Conservation (phyloP, 2,888 invertebrate species). For the Dryocosmus kuriphilus region DNA sequence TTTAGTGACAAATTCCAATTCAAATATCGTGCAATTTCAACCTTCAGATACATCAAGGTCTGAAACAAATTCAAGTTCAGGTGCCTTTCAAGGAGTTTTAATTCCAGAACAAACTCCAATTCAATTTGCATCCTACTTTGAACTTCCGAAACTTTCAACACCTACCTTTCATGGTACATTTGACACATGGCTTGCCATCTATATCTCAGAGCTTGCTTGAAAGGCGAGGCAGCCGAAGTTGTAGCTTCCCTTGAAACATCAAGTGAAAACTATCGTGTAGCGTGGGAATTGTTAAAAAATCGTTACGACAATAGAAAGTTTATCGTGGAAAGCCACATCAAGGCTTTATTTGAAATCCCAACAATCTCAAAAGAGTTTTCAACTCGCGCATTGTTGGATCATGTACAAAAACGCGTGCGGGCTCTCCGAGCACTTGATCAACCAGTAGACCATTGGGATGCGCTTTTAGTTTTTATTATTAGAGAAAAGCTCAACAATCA, state of each 20-base stretch:
- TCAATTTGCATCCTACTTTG: too few relatives aligned
- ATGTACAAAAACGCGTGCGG: too few relatives aligned
- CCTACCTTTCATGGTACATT: not conserved
- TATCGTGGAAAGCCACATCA: too few relatives aligned
- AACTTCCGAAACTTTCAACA: not conserved
- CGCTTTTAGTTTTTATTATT: too few relatives aligned
- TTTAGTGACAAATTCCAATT: not conserved
- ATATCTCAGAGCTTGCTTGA: too few relatives aligned
- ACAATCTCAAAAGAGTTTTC: too few relatives aligned
- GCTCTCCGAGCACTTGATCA: too few relatives aligned
- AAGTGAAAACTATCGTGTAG: conserved; percentile 9
- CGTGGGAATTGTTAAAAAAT: conserved; percentile 18
- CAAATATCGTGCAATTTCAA: not conserved
- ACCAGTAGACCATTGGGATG: too few relatives aligned
- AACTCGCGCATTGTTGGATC: too few relatives aligned
- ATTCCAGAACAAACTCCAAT: not conserved
- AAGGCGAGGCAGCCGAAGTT: not conserved
- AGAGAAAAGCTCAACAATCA: not conserved
- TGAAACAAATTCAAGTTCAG: not conserved
- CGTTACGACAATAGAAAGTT: not conserved
- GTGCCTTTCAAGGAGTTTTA: not conserved
- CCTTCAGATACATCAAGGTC: not conserved
- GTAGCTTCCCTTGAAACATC: conserved; percentile 1
- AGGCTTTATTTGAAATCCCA: too few relatives aligned
- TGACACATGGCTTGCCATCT: not conserved